Evolutionary conservation across 1,140 invertebrate genomes (phyloP), one percentile per base, ranked within the genome.

Genomic region (Hypothenemus hampei): DNA sequence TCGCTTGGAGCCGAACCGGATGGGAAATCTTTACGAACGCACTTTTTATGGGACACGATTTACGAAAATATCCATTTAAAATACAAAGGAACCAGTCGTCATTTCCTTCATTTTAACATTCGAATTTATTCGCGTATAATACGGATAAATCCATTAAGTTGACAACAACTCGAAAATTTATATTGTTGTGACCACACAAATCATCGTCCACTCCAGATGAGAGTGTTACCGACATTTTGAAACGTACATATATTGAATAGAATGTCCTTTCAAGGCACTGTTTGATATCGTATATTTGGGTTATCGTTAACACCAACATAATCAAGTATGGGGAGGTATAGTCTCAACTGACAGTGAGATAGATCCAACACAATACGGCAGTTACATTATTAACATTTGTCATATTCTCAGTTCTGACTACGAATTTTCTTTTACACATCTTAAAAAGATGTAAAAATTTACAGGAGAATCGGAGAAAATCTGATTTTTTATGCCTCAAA

Each of bases 251-350:
- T 10, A 53, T 6, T 22, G 24, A 23, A 24, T 8, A 7, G 26
- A 41, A 35, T n/a, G 33, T 26, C 22, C n/a, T 54, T 44, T 54
- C 41, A 54, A 54, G 43, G 51, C 51, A 29, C 39, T 37, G 43
- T 41, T 47, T 8, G 53, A 11, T 36, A 54, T 55, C 55, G 45
- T 58, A 62, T 62, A 58, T 62, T 61, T 64, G n/a, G n/a, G n/a
- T n/a, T n/a, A n/a, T n/a, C 61, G 62, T 62, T 64, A 64, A 62
- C 47, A 52, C 58, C 56, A 64, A 64, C 56, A 62, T 60, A 57
- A 63, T 63, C 59, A 53, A 57, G 47, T 55, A 48, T 48, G 50
- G 43, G 24, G 51, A 13, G 58, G 52, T 50, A 35, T 59, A 59
- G 59, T 52, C n/a, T n/a, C n/a, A n/a, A n/a, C n/a, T n/a, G n/a